Conservation (phyloP, 2,797 vertebrate species). For the Spheniscus humboldti region DNA sequence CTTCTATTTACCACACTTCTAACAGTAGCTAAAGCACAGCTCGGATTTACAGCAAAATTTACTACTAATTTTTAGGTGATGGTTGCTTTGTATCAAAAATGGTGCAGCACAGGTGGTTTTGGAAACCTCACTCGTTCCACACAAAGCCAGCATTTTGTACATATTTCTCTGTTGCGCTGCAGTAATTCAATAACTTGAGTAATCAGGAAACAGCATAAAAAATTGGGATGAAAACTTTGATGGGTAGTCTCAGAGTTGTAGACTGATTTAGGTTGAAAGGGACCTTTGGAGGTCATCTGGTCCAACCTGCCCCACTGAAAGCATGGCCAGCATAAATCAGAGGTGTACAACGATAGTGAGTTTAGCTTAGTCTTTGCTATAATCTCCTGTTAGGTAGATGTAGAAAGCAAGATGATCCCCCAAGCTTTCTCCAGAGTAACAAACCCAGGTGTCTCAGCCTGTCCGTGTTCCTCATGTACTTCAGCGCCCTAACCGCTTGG, state of each 20-base stretch:
- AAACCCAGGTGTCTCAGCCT: neutral
- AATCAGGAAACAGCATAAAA: neutral
- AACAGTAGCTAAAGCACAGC: neutral
- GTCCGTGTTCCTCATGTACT: neutral
- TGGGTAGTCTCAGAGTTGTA: neutral
- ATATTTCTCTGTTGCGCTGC: neutral
- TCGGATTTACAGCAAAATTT: neutral
- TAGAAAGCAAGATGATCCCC: neutral
- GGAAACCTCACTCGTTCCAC: neutral
- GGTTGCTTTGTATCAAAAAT: neutral
- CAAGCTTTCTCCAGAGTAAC: neutral
- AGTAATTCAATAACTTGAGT: neutral
- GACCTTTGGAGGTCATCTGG: neutral
- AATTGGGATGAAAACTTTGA: neutral
- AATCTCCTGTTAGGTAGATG: neutral
- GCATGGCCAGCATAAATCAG: neutral
- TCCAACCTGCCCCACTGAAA: neutral
- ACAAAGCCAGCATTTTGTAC: neutral
- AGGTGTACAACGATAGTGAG: neutral
- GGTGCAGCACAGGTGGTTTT: neutral
- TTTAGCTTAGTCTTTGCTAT: neutral
- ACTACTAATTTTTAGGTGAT: neutral
- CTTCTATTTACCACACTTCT: neutral
- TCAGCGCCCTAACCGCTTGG: accelerated
- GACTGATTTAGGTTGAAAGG: neutral